Percentiles rank a stretch among this genome's conserved stretches.
These are phyloP conservation scores for Acromyrmex heyeri DNA, from an alignment of 1,140 invertebrate species.

Conservation along the genomic window DNA sequence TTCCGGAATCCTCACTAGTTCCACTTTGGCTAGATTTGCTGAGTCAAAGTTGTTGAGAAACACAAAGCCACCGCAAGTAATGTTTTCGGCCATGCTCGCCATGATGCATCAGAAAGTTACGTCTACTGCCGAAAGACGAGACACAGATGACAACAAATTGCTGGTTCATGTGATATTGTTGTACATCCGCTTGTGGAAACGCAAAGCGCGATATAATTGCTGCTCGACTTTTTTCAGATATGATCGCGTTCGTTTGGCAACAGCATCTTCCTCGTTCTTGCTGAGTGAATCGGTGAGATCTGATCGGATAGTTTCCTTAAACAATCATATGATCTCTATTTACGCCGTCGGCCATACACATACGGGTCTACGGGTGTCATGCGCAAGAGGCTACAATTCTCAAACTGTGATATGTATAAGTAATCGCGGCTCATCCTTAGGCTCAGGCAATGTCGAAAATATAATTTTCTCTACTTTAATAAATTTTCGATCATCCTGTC, in stretches of 20 bases:
- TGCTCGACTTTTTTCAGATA: neutral
- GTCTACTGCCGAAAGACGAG: neutral
- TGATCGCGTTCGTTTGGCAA: neutral
- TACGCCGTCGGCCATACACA: neutral
- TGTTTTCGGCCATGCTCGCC: slow-evolving; percentile 82
- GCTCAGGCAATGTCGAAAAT: no score
- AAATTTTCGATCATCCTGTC: neutral
- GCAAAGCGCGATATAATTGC: no score
- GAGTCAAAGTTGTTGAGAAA: slow-evolving; percentile 95
- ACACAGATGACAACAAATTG: neutral
- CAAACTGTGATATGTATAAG: neutral
- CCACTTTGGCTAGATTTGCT: slow-evolving; percentile 93
- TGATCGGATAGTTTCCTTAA: neutral
- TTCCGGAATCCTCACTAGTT: slow-evolving; percentile 87
- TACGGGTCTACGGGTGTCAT: neutral
- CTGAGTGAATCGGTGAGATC: neutral
- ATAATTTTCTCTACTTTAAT: neutral
- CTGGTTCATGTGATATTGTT: neutral
- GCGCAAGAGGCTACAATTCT: neutral
- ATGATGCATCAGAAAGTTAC: slow-evolving; percentile 69
- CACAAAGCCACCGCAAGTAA: slow-evolving; percentile 89
- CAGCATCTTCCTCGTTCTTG: neutral
- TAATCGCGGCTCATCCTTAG: neutral
- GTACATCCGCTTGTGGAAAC: neutral
- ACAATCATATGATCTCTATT: slow-evolving; percentile 36